Evolutionary conservation across 2,797 vertebrate species (phyloP).

Genomic region (Chiroxiphia lanceolata): DNA sequence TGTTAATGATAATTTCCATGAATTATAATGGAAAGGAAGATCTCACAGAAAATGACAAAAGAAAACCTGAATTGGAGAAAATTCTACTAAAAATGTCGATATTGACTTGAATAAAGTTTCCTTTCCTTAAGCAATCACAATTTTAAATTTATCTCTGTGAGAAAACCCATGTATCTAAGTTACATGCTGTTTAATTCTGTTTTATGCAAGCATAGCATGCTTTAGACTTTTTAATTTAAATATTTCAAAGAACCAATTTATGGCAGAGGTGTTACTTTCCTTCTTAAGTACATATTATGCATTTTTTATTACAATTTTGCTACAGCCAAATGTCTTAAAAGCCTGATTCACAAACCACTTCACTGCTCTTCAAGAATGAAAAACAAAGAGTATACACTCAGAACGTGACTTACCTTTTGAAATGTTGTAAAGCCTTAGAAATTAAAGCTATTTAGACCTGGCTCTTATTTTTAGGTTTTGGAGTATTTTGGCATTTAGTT

Average conservation of each 20-base stretch:
- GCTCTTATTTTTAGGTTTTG: constrained; percentile 67
- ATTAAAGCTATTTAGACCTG: constrained; percentile 62
- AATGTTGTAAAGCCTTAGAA: constrained; percentile 31
- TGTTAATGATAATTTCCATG: constrained; percentile 59
- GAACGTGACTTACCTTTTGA: constrained; percentile 56
- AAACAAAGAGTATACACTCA: constrained; percentile 65
- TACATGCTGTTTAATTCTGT: constrained; percentile 60
- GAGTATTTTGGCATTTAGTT: constrained; percentile 65
- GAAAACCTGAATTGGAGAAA: constrained; percentile 50
- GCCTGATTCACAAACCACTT: constrained; percentile 65
- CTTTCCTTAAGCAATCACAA: constrained; percentile 24
- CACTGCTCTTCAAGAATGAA: constrained; percentile 66
- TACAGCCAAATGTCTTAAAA: constrained; percentile 68
- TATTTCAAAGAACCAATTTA: constrained; percentile 73
- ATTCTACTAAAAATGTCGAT: constrained; percentile 40
- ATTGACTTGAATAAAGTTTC: constrained; percentile 45
- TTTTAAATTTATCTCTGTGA: constrained; percentile 63
- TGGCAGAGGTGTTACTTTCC: constrained; percentile 67
- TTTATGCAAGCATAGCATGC: constrained; percentile 62
- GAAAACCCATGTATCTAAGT: constrained; percentile 41
- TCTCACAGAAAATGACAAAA: constrained; percentile 38
- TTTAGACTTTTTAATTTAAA: constrained; percentile 72
- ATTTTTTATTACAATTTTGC: constrained; percentile 73
- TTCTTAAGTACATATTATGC: constrained; percentile 71
- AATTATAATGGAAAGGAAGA: constrained; percentile 54